A percentile compares a stretch with the other conserved stretches of the same genome.
Evolutionary conservation across 2,113 vertebrate species (phyloP).

Genomic region (Grammomys dolichurus): DNA sequence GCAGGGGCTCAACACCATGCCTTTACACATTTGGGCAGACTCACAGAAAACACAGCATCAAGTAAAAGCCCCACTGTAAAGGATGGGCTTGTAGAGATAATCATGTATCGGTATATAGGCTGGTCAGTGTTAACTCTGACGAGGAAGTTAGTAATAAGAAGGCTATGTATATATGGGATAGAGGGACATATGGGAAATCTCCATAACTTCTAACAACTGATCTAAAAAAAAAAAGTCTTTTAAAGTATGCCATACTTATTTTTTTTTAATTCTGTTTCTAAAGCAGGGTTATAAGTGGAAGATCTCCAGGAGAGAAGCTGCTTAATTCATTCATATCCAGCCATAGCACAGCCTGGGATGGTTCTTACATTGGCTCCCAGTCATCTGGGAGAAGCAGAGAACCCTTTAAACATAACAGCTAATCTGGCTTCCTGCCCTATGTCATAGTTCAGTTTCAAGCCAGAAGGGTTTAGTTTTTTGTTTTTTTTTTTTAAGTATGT

Average conservation of each 20-base stretch:
- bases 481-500: not conserved
- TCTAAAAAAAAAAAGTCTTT: not conserved
- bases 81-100: not conserved
- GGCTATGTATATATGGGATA: not conserved
- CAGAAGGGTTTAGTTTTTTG: not conserved
- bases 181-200: not conserved
- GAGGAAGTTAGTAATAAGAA: not conserved
- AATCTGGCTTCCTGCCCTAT: slow-evolving; percentile 2
- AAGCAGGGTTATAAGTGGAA: slow-evolving; percentile 17
- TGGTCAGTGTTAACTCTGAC: not conserved
- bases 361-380: slow-evolving; percentile 49
- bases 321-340: slow-evolving; percentile 62
- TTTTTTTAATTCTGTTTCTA: slow-evolving; percentile 38
- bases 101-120: not conserved
- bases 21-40: not conserved
- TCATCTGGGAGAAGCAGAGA: slow-evolving; percentile 57
- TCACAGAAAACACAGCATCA: not conserved
- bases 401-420: slow-evolving; percentile 51
- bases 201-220: not conserved
- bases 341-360: not conserved
- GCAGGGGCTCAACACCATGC: not conserved
- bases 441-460: not conserved
- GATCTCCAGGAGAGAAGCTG: slow-evolving; percentile 6
- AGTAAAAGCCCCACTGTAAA: not conserved
- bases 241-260: not conserved